Percentiles rank a stretch among this genome's conserved stretches.
Conservation (phyloP, 2,888 invertebrate genomes). For the Dicycla oo region DNA sequence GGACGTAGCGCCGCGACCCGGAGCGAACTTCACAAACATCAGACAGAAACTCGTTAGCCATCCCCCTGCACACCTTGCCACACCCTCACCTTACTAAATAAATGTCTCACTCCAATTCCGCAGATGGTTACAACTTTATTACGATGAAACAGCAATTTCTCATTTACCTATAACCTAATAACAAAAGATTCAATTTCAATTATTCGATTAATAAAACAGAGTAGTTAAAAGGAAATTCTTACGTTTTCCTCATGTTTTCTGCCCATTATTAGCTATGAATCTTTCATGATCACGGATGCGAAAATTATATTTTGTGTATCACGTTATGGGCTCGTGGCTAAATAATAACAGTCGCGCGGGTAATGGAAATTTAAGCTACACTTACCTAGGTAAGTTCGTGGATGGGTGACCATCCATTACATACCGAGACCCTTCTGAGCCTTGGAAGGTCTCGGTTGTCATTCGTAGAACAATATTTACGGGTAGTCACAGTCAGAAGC, state of each 20-base stretch:
- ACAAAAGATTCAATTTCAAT: constrained; percentile 54
- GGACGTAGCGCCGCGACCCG: constrained; percentile 70
- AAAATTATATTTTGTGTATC: constrained; percentile 19
- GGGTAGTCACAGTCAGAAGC: neutral
- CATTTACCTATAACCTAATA: constrained; percentile 51
- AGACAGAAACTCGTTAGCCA: constrained; percentile 78
- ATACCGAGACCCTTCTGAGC: neutral
- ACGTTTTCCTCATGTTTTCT: constrained; percentile 39
- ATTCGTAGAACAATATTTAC: neutral
- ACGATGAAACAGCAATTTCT: constrained; percentile 57
- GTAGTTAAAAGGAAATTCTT: constrained; percentile 40
- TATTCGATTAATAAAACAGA: constrained; percentile 50
- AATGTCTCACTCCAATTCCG: constrained; percentile 71
- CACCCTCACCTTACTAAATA: constrained; percentile 64
- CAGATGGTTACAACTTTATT: constrained; percentile 65
- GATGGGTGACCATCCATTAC: neutral
- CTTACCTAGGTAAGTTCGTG: neutral
- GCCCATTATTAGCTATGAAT: constrained; percentile 54
- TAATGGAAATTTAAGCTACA: neutral
- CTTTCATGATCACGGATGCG: constrained; percentile 45
- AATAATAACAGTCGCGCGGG: neutral
- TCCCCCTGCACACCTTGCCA: constrained; percentile 64
- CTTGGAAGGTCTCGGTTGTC: neutral
- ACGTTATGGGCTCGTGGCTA: neutral
- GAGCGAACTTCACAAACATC: constrained; percentile 76